Base-by-base conservation (phyloP, 1,140 invertebrate genomes). In the Daktulosphaira vitifoliae region DNA sequence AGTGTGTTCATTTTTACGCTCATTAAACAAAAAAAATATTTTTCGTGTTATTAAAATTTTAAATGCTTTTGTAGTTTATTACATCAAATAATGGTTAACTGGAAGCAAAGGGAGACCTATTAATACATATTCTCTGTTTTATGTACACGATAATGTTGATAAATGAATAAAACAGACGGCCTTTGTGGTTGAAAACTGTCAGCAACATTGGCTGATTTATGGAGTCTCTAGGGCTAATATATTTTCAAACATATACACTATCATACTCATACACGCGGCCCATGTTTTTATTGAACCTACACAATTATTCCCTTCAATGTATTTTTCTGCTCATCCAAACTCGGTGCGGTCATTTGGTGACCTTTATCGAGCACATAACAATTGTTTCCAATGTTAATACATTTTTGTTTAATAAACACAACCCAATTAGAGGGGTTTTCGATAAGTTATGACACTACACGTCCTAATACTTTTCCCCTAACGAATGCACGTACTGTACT, bases 161-260 rank as follows among this genome's bases (percentile, higher is more conserved):
- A 46, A 59, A 59, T 59, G 54, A 59, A 59, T 59, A 46, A 59
- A 59, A 59, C 54, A 46, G 39, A 59, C 54, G 54, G 54, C 54
- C 39, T 44, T 44, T 46, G 54, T 46, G 39, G 38, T 26, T 38
- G 22, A 42, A 56, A 56, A 59, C 54, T 59, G 39, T 59, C 54
- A 46, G 54, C 39, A 59, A 59, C 39, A 46, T 59, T 59, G 38
- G 54, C 26, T 59, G 54, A 59, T 44, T 46, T 46, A 59, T 44
- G 23, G 54, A 46, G 54, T n/a, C 25, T 56, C 37, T 37, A 16
- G 37, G 53, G 53, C 53, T 42, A 56, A 56, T 56, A 56, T 56
- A 54, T 42, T 56, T 56, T 22, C 22, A 25, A 16, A 33, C 53
- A n/a, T n/a, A n/a, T n/a, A n/a, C n/a, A n/a, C 53, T 22, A 38